phyloP scores from a whole-genome alignment of 2,888 invertebrate species.

The Ophion ventricosus region DNA sequence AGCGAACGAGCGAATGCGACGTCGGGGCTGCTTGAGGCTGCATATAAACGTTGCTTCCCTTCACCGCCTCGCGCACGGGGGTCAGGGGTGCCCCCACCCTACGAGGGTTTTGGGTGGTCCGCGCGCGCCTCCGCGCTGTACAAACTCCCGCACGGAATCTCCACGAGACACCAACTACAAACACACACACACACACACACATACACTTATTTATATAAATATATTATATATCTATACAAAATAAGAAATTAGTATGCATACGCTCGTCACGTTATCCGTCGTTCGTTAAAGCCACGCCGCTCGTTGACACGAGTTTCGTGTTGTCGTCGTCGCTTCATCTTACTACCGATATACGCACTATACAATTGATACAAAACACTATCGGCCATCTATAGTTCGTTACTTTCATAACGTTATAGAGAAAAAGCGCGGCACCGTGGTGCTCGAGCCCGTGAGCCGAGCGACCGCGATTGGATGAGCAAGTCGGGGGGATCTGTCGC shows the following conservation, averaged over 20 bases:
- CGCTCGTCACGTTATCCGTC: not conserved
- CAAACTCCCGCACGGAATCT: conserved; percentile 69
- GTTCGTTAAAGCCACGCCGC: conserved; percentile 22
- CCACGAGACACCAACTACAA: not conserved
- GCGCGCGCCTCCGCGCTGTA: conserved; percentile 64
- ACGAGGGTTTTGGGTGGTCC: conserved; percentile 79
- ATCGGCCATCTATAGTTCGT: not conserved
- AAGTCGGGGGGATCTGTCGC: conserved; percentile 47
- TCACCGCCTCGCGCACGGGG: conserved; percentile 79
- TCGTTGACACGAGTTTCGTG: conserved; percentile 48
- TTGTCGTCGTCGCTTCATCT: conserved; percentile 15
- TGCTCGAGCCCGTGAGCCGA: conserved; percentile 53
- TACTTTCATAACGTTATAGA: conserved; percentile 11
- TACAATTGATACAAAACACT: not conserved
- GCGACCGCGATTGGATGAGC: conserved; percentile 50
- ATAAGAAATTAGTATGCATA: not conserved
- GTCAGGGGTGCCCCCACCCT: conserved; percentile 83
- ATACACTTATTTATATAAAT: not conserved
- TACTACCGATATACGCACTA: not conserved
- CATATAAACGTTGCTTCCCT: conserved; percentile 83
- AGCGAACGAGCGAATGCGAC: conserved; percentile 83
- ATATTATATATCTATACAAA: not conserved
- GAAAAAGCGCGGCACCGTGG: not conserved
- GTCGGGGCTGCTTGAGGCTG: conserved; percentile 81
- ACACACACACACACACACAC: not conserved